phyloP scores from a whole-genome alignment of 2,797 vertebrate genomes.

The Gymnoscopelus braueri region DNA sequence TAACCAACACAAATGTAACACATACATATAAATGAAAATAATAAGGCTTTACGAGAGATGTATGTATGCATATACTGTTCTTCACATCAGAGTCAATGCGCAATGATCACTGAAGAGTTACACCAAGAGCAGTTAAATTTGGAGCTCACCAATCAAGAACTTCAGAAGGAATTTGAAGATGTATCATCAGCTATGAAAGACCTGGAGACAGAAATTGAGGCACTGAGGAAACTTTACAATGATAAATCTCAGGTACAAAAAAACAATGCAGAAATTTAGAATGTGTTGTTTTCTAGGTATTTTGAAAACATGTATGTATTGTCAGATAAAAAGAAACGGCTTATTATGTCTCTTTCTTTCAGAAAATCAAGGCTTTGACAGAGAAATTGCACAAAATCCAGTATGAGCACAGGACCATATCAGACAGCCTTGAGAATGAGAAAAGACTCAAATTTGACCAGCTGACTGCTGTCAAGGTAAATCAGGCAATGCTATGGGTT shows the following conservation, averaged over 20 bases:
- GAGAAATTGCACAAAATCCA: conserved; percentile 42
- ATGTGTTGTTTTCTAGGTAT: neutral
- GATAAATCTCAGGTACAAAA: conserved; percentile 33
- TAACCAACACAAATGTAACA: no score
- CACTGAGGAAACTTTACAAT: conserved; percentile 31
- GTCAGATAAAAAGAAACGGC: neutral
- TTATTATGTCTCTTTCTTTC: conserved; percentile 3
- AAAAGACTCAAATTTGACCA: conserved; percentile 45
- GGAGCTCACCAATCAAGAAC: conserved; percentile 49
- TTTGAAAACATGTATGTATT: neutral
- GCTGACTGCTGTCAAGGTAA: conserved; percentile 65
- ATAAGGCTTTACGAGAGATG: no score
- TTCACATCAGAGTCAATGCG: conserved; percentile 54
- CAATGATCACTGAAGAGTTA: conserved; percentile 42
- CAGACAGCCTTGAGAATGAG: conserved; percentile 45
- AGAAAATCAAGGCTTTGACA: conserved; percentile 55
- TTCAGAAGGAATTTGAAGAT: conserved; percentile 65
- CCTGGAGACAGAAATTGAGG: conserved; percentile 58
- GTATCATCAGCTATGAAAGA: conserved; percentile 39
- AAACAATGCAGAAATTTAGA: neutral
- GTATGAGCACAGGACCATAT: conserved; percentile 40
- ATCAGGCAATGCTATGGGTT: conserved; percentile 15
- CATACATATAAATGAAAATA: no score
- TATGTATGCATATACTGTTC: conserved; percentile 10
- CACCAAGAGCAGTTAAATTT: conserved; percentile 45